Evolutionary conservation across 2,888 invertebrate species (phyloP), one percentile per base, ranked within the genome.

Genomic region (Pseudococcus viburni): DNA sequence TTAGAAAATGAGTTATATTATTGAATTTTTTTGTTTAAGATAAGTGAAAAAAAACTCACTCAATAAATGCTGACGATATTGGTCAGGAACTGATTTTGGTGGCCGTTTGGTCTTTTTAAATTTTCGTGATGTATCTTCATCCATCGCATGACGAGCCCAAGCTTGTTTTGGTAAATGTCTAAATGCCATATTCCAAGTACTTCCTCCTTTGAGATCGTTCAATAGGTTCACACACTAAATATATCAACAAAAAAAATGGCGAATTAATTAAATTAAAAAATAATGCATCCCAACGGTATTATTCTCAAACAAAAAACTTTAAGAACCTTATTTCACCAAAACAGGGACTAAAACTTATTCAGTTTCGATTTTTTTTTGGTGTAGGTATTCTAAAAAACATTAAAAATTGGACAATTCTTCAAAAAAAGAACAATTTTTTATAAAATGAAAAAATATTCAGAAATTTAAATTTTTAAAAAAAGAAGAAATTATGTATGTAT

Each of bases 161-260:
- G 1, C 0, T 5, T 42, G 6, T 19, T 83, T 83, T 83, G 42
- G 39, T 26, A 55, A 17, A 26, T 84, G 84, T 55, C 59, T 84
- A 51, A 84, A 84, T 5, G 55, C 48, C 7, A 55, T 11, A 33
- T 84, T 12, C 84, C 84, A 84, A 55, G 26, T 8, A 17, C 33
- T 55, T 55, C 59, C 84, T 22, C 26, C 80, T 46, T 83, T 83
- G 2, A 83, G 39, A 19, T 83, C 80, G 15, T 83, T 83, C 19
- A 83, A 46, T 11, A 85, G 4, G 22, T 33, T 55, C 15, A 85
- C 46, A 85, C 55, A 59, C 51, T 51, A 48, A n/a, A 84, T 42
- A 22, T 33, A 33, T 33, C 26, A 3, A 42, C 68, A 26, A 26
- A 46, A 46, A n/a, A 39, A 42, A 33, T 80, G 19, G 26, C 9